A percentile compares a stretch with the other conserved stretches of the same genome.
Conservation (phyloP, 2,113 vertebrate species). For the Brachypteracias leptosomus region DNA sequence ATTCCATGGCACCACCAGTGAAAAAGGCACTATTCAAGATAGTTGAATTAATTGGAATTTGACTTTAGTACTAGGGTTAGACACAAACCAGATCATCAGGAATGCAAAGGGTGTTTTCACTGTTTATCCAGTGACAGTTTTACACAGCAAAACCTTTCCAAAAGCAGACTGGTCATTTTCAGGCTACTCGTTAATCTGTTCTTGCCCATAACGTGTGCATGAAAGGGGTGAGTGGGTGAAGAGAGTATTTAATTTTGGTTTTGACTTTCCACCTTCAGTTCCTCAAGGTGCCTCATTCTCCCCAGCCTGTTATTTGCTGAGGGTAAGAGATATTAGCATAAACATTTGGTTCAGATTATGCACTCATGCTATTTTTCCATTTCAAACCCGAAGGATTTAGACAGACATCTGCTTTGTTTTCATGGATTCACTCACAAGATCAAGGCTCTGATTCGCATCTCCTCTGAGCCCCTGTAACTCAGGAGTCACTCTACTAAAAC, state of each 20-base stretch:
- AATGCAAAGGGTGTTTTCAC: neutral
- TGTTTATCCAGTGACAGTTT: neutral
- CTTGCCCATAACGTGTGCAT: neutral
- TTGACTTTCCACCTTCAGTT: neutral
- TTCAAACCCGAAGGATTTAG: slow-evolving; percentile 12
- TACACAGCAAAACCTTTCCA: neutral
- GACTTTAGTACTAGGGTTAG: neutral
- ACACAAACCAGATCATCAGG: neutral
- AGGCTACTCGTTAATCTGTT: neutral
- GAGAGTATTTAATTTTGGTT: neutral
- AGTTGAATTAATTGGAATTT: neutral
- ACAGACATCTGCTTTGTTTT: neutral
- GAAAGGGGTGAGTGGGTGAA: neutral
- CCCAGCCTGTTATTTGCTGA: neutral
- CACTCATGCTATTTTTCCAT: neutral
- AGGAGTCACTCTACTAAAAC: neutral
- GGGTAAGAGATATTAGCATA: neutral
- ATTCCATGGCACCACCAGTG: neutral
- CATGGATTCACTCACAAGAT: neutral
- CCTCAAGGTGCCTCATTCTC: neutral
- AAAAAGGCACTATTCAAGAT: neutral
- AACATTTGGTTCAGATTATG: slow-evolving; percentile 31
- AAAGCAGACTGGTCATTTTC: neutral
- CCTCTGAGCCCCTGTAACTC: neutral
- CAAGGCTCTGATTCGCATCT: slow-evolving; percentile 44